These are phyloP conservation scores for Chelonus insularis DNA, from an alignment of 1,140 invertebrate genomes.

Conservation along the genomic window DNA sequence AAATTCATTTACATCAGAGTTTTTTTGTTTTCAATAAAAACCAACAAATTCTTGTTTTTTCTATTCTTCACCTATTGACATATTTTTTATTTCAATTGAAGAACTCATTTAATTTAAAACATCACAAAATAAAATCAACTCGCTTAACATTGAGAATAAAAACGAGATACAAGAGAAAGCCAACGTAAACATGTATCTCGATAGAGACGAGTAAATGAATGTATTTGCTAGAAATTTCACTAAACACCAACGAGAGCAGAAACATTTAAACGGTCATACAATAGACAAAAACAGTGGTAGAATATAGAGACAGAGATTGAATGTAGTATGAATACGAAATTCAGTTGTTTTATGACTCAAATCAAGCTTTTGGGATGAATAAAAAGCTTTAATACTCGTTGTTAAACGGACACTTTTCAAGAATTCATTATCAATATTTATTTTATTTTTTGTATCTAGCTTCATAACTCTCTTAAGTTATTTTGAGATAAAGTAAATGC, in stretches of 20 bases:
- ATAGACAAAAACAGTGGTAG: not conserved
- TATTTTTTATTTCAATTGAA: too few species aligned
- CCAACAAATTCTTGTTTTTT: too few species aligned
- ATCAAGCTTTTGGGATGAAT: not conserved
- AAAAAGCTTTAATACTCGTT: not conserved
- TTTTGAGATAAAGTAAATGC: not conserved
- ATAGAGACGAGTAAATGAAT: slow-evolving; percentile 4
- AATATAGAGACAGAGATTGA: slow-evolving; percentile 17
- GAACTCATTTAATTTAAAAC: too few species aligned
- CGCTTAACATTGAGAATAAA: too few species aligned
- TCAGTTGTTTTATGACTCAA: slow-evolving; percentile 9
- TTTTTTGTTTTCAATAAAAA: too few species aligned
- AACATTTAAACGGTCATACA: slow-evolving; percentile 11
- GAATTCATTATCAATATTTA: not conserved
- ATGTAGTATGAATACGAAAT: slow-evolving; percentile 19
- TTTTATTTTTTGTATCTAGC: not conserved
- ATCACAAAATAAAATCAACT: too few species aligned
- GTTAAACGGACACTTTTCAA: not conserved
- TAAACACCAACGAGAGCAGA: slow-evolving; percentile 4
- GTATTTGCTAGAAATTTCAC: slow-evolving; percentile 11
- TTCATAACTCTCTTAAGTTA: too few species aligned
- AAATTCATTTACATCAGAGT: too few species aligned
- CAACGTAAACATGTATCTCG: slow-evolving; percentile 11
- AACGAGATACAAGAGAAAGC: not conserved
- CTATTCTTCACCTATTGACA: too few species aligned